These are phyloP conservation scores for Promerops cafer DNA, from an alignment of 2,113 vertebrate genomes.

Conservation along the genomic window DNA sequence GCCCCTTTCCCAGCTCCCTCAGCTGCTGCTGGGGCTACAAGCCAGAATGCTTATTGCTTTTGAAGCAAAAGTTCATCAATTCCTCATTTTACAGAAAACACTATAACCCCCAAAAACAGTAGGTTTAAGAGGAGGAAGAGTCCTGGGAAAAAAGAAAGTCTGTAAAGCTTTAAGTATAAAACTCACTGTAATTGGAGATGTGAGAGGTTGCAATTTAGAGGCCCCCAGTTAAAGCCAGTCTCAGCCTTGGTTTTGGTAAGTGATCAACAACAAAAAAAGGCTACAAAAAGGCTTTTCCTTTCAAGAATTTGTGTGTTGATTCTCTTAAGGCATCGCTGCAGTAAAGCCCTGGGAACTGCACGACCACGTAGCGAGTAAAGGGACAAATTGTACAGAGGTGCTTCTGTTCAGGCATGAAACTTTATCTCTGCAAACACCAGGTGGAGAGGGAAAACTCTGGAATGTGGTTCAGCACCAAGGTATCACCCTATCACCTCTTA, in stretches of 20 bases:
- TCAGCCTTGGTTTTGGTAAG: background rate
- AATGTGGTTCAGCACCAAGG: background rate
- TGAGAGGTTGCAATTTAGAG: background rate
- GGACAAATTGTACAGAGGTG: background rate
- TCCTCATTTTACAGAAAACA: background rate
- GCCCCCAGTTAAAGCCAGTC: background rate
- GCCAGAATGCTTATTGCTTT: background rate
- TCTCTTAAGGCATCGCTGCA: background rate
- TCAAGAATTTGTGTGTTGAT: background rate
- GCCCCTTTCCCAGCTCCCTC: background rate
- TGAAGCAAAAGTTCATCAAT: background rate
- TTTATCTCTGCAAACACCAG: background rate
- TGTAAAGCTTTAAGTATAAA: background rate
- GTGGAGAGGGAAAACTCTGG: background rate
- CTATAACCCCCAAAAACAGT: background rate
- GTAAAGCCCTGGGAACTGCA: background rate
- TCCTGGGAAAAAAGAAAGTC: background rate
- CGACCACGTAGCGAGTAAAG: background rate
- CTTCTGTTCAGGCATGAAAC: background rate
- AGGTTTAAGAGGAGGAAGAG: background rate
- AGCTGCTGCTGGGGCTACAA: background rate
- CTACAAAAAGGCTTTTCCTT: background rate
- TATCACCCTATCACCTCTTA: background rate
- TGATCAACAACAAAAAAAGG: background rate
- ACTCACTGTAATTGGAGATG: accelerated